Percentiles rank a stretch among this genome's conserved stretches.
Conservation (phyloP, 2,888 invertebrate genomes). For the Pinctada fucata region DNA sequence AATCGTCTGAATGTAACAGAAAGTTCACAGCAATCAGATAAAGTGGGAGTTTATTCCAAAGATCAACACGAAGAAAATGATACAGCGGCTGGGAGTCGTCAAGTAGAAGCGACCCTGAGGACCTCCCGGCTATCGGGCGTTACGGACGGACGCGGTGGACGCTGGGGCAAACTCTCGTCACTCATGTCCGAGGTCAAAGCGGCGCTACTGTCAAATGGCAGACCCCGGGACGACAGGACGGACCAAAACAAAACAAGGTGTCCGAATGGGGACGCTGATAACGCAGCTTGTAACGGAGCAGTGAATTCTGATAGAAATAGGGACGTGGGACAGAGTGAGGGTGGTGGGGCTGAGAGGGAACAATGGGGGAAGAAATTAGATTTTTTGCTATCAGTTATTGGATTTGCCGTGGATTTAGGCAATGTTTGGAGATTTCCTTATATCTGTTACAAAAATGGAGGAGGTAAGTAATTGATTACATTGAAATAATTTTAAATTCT, state of each 20-base stretch:
- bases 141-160: neutral
- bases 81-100: neutral
- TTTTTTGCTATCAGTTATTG: conserved; percentile 96
- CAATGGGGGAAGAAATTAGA: conserved; percentile 95
- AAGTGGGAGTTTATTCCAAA: neutral
- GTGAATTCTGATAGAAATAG: conserved; percentile 1
- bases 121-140: too few relatives aligned
- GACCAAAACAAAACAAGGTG: neutral
- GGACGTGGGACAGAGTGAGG: neutral
- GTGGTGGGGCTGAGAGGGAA: conserved; percentile 79
- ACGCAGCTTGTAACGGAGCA: conserved; percentile 9
- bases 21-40: too few relatives aligned
- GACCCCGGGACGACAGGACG: conserved; percentile 6
- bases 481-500: too few relatives aligned
- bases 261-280: conserved; percentile 10
- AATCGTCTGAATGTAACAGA: neutral
- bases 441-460: conserved; percentile 95
- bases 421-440: conserved; percentile 95
- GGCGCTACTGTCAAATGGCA: conserved; percentile 18
- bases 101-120: neutral
- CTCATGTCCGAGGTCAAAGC: conserved; percentile 25
- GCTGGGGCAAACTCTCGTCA: neutral
- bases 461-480: conserved; percentile 83
- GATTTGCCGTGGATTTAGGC: conserved; percentile 96
- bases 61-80: neutral